Evolutionary conservation across 1,140 invertebrate species (phyloP).

Genomic region (Apis mellifera): Amel_HAv3.1 CM009934.2:3780001-3780500

Average conservation of each 20-base stretch:
- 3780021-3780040: no score
- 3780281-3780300: conserved; percentile 57
- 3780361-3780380: conserved; percentile 44
- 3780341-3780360: conserved; percentile 53
- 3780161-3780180: no score
- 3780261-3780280: conserved; percentile 47
- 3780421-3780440: conserved; percentile 56
- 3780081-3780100: not conserved
- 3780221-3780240: not conserved
- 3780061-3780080: no score
- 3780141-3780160: no score
- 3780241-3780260: no score
- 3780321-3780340: conserved; percentile 59
- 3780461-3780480: conserved; percentile 32
- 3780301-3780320: conserved; percentile 56
- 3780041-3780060: not conserved
- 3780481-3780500: conserved; percentile 54
- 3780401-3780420: conserved; percentile 44
- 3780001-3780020: not conserved
- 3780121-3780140: no score
- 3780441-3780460: conserved; percentile 48
- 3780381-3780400: conserved; percentile 50
- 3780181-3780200: no score
- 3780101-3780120: no score
- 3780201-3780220: no score